Evolutionary conservation across 2,888 invertebrate genomes (phyloP), one percentile per base, ranked within the genome.

Genomic region (Plebejus melissa): DNA sequence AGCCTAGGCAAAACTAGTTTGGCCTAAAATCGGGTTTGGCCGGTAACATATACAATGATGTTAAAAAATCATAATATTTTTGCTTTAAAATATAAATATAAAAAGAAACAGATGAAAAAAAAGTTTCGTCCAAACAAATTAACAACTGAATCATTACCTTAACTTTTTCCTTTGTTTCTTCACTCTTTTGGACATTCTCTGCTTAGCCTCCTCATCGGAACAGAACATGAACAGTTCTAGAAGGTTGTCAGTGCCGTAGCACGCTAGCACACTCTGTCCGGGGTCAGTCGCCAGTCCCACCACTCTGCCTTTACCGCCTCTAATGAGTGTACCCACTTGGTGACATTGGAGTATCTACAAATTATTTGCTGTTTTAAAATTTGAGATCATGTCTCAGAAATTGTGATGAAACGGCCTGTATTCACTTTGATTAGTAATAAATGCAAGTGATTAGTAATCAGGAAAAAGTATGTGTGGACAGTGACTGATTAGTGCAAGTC

Each of bases 211-310:
- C 13, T 96, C 96, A 32, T 97, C 95, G 0, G 96, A 90, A 82
- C 97, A 95, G 81, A 99, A 96, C 69, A 95, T 94, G 85, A 98
- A 99, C 75, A 98, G 88, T 90, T 99, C 99, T 22, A 99, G 90
- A 38, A 95, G 89, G 76, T 95, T 95, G 83, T 98, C 97, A 13
- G 95, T 96, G 2, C 98, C 98, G 85, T 97, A 97, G 85, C 98
- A 98, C 1, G 95, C 96, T 3, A 99, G 85, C 32, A 98, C 88
- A 78, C 95, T 94, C 79, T 96, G 96, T 32, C 96, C 95, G 0
- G 93, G 88, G 88, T 99, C 98, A 1, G 95, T 94, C 22, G 94
- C 91, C 82, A 99, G 93, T 36, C 96, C 96, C 0, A 96, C 95
- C 1, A 98, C 96, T 81, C 98, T 94, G 4, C 98, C 98, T 80